Evolutionary conservation across 2,797 vertebrate genomes (phyloP), one percentile per base, ranked within the genome.

Genomic region (Nyctalus aviator): DNA sequence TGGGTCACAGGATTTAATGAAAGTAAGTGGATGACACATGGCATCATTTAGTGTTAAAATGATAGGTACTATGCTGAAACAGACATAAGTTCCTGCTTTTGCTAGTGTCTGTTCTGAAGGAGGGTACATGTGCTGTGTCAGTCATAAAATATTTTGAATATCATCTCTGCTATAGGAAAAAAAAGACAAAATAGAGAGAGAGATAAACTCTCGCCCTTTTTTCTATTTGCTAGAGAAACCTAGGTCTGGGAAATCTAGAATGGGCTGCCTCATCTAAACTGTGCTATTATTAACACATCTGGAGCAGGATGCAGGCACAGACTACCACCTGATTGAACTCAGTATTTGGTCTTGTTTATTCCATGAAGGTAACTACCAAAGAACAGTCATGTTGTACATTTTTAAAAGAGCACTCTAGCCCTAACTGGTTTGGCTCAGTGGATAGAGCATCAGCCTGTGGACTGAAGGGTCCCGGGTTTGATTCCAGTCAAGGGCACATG

Each of bases 331-430:
- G 20, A 46, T 17, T 37, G 20, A 46, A 48, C 18, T 73, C 35
- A 27, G 14, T 6, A 21, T 37, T 76, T 66, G 50, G 23, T 27
- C 10, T 68, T 92, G 37, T 72, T 84, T 78, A 59, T 75, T 55
- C 5, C 32, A n/a, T 66, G 44, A 50, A 88, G 32, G 9, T 32
- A 27, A 55, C 72, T 62, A 21, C 27, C 62, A 83, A 83, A 41
- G 41, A 90, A 86, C 8, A 93, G 15, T 37, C 85, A 62, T 66
- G 92, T 53, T 93, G 21, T 53, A 90, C 37, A 62, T 78, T 48
- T 64, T 85, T 62, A 44, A 76, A 76, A 90, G 41, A 55, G 53
- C 20, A 50, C 17, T 95, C 17, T 66, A n/a, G 30, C 30, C 62
- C 62, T 66, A n/a, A 30, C 27, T 32, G 30, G 30, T 66, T 66